phyloP scores from a whole-genome alignment of 2,797 vertebrate genomes.

The Pogoniulus pusillus region DNA sequence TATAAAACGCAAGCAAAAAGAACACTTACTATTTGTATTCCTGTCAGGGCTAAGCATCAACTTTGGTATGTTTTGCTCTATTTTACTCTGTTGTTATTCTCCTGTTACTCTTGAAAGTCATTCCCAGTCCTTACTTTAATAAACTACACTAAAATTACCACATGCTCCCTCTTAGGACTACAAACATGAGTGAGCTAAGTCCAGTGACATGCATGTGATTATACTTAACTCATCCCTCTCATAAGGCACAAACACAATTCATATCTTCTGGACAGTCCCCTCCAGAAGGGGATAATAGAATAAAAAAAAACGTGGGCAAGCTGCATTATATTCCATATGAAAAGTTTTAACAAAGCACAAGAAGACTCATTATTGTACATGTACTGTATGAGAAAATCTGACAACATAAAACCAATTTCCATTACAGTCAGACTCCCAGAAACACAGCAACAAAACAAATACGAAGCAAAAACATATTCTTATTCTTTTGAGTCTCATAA shows the following conservation, averaged over 20 bases:
- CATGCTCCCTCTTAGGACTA: slow-evolving; percentile 20
- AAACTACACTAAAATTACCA: slow-evolving; percentile 36
- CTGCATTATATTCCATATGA: background rate
- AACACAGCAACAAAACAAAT: background rate
- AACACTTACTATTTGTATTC: slow-evolving; percentile 40
- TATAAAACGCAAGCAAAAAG: slow-evolving; percentile 15
- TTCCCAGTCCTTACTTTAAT: slow-evolving; percentile 4
- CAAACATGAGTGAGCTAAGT: slow-evolving; percentile 21
- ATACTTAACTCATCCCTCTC: slow-evolving; percentile 19
- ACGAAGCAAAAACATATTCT: background rate
- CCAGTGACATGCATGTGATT: slow-evolving; percentile 1
- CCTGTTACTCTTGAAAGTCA: slow-evolving; percentile 26
- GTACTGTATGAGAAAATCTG: background rate
- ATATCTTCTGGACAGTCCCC: background rate
- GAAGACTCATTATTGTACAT: background rate
- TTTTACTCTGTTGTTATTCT: slow-evolving; percentile 33
- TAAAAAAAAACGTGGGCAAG: background rate
- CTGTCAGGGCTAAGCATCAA: background rate
- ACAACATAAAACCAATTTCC: background rate
- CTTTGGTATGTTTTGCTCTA: slow-evolving; percentile 37
- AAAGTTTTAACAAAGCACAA: slow-evolving; percentile 20
- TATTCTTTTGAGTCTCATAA: slow-evolving; percentile 4
- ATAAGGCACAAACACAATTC: background rate
- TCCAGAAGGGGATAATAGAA: background rate
- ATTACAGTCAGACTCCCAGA: background rate